phyloP scores from a whole-genome alignment of 1,140 invertebrate genomes.

The Antheraea mylitta region DNA sequence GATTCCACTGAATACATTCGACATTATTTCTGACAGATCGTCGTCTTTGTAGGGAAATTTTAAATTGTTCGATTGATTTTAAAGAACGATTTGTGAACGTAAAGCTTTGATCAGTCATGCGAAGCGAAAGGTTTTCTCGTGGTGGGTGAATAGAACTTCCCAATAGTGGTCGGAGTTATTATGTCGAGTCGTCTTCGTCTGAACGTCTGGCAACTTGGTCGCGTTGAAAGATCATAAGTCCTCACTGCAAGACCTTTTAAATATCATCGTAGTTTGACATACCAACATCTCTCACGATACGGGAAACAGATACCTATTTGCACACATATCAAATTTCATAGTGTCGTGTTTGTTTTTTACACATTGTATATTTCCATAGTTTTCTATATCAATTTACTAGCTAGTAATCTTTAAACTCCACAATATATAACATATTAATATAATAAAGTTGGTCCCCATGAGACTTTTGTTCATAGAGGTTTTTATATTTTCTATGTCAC shows the following conservation, averaged over 20 bases:
- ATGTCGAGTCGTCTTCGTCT: conserved; percentile 45
- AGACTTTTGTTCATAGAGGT: too few relatives aligned
- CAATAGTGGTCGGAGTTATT: conserved; percentile 57
- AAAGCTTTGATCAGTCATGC: conserved; percentile 72
- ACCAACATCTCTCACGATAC: conserved; percentile 37
- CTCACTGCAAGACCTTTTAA: conserved; percentile 60
- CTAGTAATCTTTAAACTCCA: background rate
- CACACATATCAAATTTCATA: background rate
- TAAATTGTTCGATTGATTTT: conserved; percentile 43
- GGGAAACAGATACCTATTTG: conserved; percentile 35
- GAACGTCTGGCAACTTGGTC: conserved; percentile 49
- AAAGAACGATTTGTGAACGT: conserved; percentile 42
- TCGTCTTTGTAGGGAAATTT: conserved; percentile 14
- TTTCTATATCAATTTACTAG: too few relatives aligned
- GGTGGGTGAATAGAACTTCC: conserved; percentile 57
- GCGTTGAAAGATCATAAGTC: conserved; percentile 58
- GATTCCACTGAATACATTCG: background rate
- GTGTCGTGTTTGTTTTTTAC: conserved; percentile 20
- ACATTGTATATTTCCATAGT: background rate
- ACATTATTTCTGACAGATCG: background rate
- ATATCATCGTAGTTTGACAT: conserved; percentile 50
- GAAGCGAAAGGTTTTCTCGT: conserved; percentile 62
- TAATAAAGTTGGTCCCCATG: too few relatives aligned
- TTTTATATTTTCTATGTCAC: too few relatives aligned
- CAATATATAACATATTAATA: too few relatives aligned